Conservation (phyloP, 2,113 vertebrate species). For the Sinocyclocheilus maitianheensis region DNA sequence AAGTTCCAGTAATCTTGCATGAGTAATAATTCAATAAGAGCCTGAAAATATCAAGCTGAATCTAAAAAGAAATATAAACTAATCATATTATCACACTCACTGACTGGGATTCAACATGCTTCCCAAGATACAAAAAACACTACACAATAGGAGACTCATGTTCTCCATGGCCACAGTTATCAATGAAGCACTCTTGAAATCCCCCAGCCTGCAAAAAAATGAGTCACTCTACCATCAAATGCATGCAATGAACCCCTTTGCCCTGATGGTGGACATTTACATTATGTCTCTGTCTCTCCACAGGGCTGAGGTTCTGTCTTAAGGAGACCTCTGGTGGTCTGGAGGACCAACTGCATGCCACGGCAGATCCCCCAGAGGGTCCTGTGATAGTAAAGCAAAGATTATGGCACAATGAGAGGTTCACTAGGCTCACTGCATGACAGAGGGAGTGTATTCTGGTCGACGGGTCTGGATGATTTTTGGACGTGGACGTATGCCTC, state of each 20-base stretch:
- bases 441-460: constrained; percentile 81
- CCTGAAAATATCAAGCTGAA: constrained; percentile 11
- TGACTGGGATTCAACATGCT: constrained; percentile 52
- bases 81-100: constrained; percentile 36
- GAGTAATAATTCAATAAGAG: neutral
- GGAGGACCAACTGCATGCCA: constrained; percentile 42
- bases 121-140: constrained; percentile 51
- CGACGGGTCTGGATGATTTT: constrained; percentile 92
- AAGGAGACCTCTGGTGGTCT: constrained; percentile 31
- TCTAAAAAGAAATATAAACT: constrained; percentile 7
- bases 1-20: neutral
- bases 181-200: constrained; percentile 46
- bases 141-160: constrained; percentile 42
- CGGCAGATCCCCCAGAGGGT: constrained; percentile 15
- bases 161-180: constrained; percentile 43
- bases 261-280: constrained; percentile 47
- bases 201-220: constrained; percentile 39
- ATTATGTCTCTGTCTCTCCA: constrained; percentile 9
- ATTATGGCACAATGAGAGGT: constrained; percentile 17
- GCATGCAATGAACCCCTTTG: constrained; percentile 53
- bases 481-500: constrained; percentile 76
- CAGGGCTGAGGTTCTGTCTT: constrained; percentile 36
- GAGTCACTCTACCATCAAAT: constrained; percentile 46
- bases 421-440: constrained; percentile 77
- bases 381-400: constrained; percentile 43